Base-by-base conservation (phyloP, 1,140 invertebrate species). In the Macrostomum lignano region DNA sequence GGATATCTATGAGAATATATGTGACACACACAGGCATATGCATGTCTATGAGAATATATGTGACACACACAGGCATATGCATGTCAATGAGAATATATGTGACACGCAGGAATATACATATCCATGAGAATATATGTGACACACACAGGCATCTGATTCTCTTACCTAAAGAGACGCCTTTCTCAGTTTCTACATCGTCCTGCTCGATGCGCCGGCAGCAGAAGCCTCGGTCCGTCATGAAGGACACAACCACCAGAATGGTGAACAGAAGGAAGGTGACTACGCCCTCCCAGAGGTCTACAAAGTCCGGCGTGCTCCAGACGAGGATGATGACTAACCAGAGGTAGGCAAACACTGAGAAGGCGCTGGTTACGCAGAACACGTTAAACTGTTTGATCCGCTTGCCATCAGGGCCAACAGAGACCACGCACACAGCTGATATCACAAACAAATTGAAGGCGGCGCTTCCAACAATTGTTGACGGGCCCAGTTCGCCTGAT, bases 201-300 rank as follows among this genome's bases (percentile, higher is more conserved):
- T 21, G n/a, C 23, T 40, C 44, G 29, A 38, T 42, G 21, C 39
- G 39, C 17, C 38, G 34, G 7, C 14, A 34, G 34, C 49, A 61
- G 31, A 49, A 53, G 38, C 66, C 48, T 38, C 54, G 58, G 39
- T 65, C 67, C 1, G 64, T 61, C 14, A 61, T 42, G 44, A 62
- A 70, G 9, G 53, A 48, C 0, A 52, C 17, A 7, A 57, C 28
- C 6, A 57, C 48, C 15, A 69, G 46, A 1, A 62, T 26, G 0
- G 67, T 66, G 45, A 69, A 70, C 23, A 68, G 53, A 0, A 67
- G 37, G 17, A 69, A 58, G 0, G 68, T 70, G 6, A 69, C 36
- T 7, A 63, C 44, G 1, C 66, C 66, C 43, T 70, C 68, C 67
- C 67, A 69, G 0, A 67, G 35, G 21, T 68, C 65, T 4, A 70